Conservation (phyloP, 2,797 vertebrate species). For the Eurystomus glaucurus region DNA sequence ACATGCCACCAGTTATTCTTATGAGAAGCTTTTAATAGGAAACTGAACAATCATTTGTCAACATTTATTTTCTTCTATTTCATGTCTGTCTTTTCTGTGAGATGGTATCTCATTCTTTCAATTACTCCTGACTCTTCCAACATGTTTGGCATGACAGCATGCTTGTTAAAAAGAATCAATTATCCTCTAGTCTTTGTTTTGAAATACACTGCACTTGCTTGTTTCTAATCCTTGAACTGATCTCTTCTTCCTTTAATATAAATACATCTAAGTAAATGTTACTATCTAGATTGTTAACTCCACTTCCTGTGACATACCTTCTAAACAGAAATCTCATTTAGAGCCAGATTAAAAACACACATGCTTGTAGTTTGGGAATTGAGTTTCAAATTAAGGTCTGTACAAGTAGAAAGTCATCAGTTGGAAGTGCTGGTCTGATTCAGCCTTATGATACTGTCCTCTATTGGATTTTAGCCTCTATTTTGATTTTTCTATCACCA, state of each 20-base stretch:
- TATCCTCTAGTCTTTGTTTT: neutral
- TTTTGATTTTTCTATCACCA: conserved; percentile 79
- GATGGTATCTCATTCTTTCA: neutral
- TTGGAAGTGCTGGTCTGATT: neutral
- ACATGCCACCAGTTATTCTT: neutral
- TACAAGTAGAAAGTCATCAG: neutral
- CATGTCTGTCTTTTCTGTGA: neutral
- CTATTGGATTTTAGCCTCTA: neutral
- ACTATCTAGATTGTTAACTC: conserved; percentile 35
- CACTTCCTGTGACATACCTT: conserved; percentile 15
- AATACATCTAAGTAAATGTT: conserved; percentile 54
- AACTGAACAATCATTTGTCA: neutral
- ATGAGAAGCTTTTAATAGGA: neutral
- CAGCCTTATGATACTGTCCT: neutral
- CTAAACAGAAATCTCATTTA: conserved; percentile 49
- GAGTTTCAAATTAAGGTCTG: conserved; percentile 28
- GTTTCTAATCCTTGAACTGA: conserved; percentile 24
- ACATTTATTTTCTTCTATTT: neutral
- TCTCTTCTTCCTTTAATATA: conserved; percentile 27
- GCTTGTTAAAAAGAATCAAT: neutral
- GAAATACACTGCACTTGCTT: conserved; percentile 17
- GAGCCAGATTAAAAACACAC: conserved; percentile 25
- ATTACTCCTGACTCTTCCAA: neutral
- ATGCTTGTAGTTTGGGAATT: neutral
- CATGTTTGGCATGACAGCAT: neutral